A percentile compares a stretch with the other conserved stretches of the same genome.
Evolutionary conservation across 2,888 invertebrate species (phyloP).

Genomic region (Acleris holmiana): DNA sequence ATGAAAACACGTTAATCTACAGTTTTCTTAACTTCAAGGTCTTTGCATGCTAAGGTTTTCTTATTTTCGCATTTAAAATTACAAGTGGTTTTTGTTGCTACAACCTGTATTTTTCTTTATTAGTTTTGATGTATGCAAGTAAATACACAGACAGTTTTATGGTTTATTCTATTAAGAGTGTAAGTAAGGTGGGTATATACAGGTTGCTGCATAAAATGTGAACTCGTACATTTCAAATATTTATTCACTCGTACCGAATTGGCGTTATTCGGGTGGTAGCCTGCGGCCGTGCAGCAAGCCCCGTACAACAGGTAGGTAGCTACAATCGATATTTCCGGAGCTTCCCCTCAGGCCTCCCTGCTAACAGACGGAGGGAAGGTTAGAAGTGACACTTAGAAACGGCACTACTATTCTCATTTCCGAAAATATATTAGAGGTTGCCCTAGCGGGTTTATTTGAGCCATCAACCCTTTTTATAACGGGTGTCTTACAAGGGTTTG

Average conservation of each 20-base stretch:
- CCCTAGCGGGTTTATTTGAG: conserved; percentile 29
- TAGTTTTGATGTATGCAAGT: too few relatives aligned
- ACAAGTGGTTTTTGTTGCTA: too few relatives aligned
- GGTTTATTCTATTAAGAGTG: too few relatives aligned
- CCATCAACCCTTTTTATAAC: conserved; percentile 25
- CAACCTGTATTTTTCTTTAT: too few relatives aligned
- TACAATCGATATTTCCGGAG: conserved; percentile 69
- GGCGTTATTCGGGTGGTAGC: conserved; percentile 34
- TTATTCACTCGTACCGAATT: conserved; percentile 26
- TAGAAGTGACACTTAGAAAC: conserved; percentile 54
- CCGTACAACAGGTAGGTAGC: conserved; percentile 58
- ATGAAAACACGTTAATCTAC: too few relatives aligned
- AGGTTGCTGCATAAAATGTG: conserved; percentile 8
- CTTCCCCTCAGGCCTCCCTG: conserved; percentile 48
- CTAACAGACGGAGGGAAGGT: conserved; percentile 57
- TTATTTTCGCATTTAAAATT: too few relatives aligned
- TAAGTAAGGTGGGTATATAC: not conserved
- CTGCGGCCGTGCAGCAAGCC: conserved; percentile 22
- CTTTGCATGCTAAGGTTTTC: too few relatives aligned
- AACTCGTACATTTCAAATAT: conserved; percentile 5
- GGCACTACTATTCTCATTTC: conserved; percentile 37
- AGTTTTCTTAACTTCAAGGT: too few relatives aligned
- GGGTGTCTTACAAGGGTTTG: conserved; percentile 17
- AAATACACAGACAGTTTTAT: too few relatives aligned
- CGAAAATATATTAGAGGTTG: conserved; percentile 36